These are phyloP conservation scores for Phrynosoma blainvillii DNA, from an alignment of 2,113 vertebrate genomes.

Conservation along the genomic window DNA sequence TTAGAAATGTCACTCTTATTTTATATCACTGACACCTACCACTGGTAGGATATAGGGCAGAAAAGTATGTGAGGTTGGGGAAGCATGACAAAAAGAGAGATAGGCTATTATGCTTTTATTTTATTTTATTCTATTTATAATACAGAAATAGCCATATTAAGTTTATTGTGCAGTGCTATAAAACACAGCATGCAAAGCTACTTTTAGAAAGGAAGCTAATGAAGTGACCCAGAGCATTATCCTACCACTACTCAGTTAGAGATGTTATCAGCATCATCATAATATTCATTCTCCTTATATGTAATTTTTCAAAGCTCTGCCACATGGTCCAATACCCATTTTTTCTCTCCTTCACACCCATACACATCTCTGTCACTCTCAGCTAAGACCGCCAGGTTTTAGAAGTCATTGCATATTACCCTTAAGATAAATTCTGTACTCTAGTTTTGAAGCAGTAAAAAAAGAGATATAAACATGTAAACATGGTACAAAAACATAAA, in stretches of 20 bases:
- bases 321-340: neutral
- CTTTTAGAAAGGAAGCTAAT: neutral
- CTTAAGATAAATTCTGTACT: no score
- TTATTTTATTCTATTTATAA: neutral
- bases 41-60: conserved; percentile 12
- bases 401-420: neutral
- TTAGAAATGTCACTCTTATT: conserved; percentile 37
- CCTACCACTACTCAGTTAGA: neutral
- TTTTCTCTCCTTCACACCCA: neutral
- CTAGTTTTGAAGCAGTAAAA: no score
- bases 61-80: neutral
- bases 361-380: neutral
- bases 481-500: no score
- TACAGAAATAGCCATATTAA: neutral
- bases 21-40: neutral
- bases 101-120: neutral
- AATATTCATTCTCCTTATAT: neutral
- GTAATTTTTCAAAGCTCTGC: neutral
- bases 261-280: neutral
- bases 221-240: neutral
- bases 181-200: neutral
- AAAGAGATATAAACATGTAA: no score
- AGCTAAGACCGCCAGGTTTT: neutral
- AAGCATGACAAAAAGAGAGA: neutral
- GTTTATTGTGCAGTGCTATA: neutral